A percentile compares a stretch with the other conserved stretches of the same genome.
Evolutionary conservation across 2,113 vertebrate genomes (phyloP).

Genomic region (Pygoscelis adeliae): DNA sequence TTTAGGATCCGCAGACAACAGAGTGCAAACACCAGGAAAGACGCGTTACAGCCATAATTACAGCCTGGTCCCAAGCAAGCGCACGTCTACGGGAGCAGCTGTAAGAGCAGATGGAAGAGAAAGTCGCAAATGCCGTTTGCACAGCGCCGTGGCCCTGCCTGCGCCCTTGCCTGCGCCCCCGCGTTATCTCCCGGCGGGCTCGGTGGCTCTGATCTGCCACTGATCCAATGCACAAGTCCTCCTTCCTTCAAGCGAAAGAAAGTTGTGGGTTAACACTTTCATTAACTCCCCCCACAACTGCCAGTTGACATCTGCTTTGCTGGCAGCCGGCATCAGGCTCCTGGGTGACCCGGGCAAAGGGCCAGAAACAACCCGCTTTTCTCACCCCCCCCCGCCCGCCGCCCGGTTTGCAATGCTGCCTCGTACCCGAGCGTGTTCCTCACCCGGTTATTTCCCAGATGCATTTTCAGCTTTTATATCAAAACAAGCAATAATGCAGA

Average conservation of each 20-base stretch:
- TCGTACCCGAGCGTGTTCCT: not conserved
- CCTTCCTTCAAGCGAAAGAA: not conserved
- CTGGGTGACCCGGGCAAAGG: not conserved
- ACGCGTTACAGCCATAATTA: not conserved
- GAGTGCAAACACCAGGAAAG: conserved; percentile 8
- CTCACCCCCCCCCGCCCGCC: not conserved
- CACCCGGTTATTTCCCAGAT: not conserved
- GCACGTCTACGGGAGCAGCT: not conserved
- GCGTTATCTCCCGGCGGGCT: not conserved
- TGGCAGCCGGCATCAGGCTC: not conserved
- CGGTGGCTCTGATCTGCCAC: not conserved
- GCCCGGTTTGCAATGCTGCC: not conserved
- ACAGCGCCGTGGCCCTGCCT: not conserved
- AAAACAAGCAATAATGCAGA: not conserved
- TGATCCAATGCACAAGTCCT: not conserved
- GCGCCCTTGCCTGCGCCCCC: not conserved
- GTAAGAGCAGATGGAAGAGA: not conserved
- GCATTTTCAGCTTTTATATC: not conserved
- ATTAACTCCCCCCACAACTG: not conserved
- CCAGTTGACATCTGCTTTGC: not conserved
- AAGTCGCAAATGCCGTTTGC: not conserved
- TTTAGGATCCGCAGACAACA: not conserved
- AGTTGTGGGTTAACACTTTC: not conserved
- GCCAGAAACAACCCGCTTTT: not conserved
- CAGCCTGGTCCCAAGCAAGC: not conserved